phyloP scores from a whole-genome alignment of 2,797 vertebrate genomes.

The Triplophysa yarkandensis region DNA sequence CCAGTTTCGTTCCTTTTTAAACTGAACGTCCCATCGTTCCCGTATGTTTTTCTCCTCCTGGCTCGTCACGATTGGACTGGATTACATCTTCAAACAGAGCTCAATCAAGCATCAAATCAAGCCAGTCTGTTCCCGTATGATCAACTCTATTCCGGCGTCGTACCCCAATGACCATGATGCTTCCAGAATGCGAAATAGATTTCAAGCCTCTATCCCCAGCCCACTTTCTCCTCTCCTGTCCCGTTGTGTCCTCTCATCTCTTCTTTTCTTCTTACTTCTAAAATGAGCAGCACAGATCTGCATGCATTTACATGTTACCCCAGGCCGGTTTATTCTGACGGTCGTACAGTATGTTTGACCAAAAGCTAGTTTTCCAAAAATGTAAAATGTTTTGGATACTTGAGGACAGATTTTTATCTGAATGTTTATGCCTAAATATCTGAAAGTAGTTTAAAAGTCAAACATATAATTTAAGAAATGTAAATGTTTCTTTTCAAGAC shows the following conservation, averaged over 20 bases:
- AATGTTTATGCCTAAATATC: too few relatives aligned
- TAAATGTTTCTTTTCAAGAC: too few relatives aligned
- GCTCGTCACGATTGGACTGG: constrained; percentile 55
- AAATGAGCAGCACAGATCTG: background rate
- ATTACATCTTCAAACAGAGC: constrained; percentile 66
- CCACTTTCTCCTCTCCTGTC: background rate
- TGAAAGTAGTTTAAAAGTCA: too few relatives aligned
- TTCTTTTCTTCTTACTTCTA: background rate
- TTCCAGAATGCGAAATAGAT: constrained; percentile 25
- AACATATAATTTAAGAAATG: too few relatives aligned
- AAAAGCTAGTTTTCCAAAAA: background rate
- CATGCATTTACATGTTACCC: background rate
- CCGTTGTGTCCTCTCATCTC: background rate
- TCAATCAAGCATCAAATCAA: constrained; percentile 72
- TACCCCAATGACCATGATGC: constrained; percentile 29
- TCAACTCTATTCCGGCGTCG: constrained; percentile 46
- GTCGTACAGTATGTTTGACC: background rate
- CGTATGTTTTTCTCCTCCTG: constrained; percentile 14
- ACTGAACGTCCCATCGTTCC: background rate
- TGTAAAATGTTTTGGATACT: too few relatives aligned
- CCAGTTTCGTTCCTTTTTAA: constrained; percentile 14
- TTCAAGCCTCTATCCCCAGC: background rate
- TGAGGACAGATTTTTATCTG: too few relatives aligned
- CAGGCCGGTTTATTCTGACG: background rate
- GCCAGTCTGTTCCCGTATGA: constrained; percentile 68